These are phyloP conservation scores for Antheraea mylitta DNA, from an alignment of 1,140 invertebrate species.

Conservation along the genomic window DNA sequence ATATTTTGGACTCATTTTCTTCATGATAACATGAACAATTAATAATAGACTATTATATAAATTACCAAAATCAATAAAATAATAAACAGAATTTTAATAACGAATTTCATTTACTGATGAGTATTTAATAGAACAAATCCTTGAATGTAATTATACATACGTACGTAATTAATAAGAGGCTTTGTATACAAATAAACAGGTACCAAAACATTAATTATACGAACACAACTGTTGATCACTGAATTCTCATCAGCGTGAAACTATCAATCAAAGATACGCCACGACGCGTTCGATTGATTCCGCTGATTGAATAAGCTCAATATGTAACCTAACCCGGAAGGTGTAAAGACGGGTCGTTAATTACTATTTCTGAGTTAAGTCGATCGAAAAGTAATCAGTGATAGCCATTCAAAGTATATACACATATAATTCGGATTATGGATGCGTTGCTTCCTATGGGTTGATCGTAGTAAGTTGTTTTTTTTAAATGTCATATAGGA, in stretches of 20 bases:
- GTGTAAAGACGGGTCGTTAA: not conserved
- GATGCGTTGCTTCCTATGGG: no score
- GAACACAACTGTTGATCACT: not conserved
- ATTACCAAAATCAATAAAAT: no score
- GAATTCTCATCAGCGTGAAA: not conserved
- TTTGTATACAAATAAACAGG: not conserved
- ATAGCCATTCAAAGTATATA: not conserved
- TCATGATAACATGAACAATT: no score
- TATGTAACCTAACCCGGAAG: not conserved
- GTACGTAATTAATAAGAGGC: not conserved
- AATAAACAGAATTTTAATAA: no score
- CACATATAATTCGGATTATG: not conserved
- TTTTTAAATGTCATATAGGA: no score
- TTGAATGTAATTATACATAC: not conserved
- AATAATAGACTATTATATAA: no score
- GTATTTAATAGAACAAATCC: no score
- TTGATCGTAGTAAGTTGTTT: no score
- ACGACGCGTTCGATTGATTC: not conserved
- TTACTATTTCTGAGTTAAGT: not conserved
- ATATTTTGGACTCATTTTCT: no score
- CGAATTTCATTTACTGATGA: no score
- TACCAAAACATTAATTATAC: not conserved
- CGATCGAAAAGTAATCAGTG: not conserved
- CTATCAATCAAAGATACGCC: not conserved
- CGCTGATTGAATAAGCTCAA: not conserved